Percentiles rank a stretch among this genome's conserved stretches.
Conservation (phyloP, 2,888 invertebrate species). For the Nemapogon koenigi region DNA sequence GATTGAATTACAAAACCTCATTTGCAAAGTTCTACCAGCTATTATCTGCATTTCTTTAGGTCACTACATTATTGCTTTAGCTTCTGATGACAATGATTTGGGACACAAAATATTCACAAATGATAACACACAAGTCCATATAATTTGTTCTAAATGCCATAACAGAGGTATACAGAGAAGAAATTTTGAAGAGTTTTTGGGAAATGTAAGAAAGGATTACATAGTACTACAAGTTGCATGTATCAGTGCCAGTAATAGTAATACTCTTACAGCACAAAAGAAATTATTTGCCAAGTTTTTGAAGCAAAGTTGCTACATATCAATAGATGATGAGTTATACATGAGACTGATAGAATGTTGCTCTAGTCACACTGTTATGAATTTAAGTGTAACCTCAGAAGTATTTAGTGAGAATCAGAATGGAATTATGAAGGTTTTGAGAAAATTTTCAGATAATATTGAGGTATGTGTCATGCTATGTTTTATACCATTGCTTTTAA, state of each 20-base stretch:
- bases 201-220: slow-evolving; percentile 20
- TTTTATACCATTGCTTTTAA: slow-evolving; percentile 7
- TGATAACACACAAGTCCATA: slow-evolving; percentile 23
- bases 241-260: slow-evolving; percentile 23
- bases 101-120: slow-evolving; percentile 33
- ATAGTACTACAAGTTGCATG: slow-evolving; percentile 26
- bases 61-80: slow-evolving; percentile 25
- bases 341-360: slow-evolving; percentile 35
- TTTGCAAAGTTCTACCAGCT: slow-evolving; percentile 29
- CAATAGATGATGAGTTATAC: slow-evolving; percentile 30
- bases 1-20: slow-evolving; percentile 27
- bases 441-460: slow-evolving; percentile 26
- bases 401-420: slow-evolving; percentile 34
- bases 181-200: slow-evolving; percentile 18
- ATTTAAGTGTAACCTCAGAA: slow-evolving; percentile 30
- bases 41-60: slow-evolving; percentile 43
- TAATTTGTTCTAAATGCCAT: slow-evolving; percentile 43
- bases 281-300: slow-evolving; percentile 42
- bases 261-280: slow-evolving; percentile 25
- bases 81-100: slow-evolving; percentile 15
- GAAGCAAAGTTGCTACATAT: slow-evolving; percentile 33
- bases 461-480: slow-evolving; percentile 22
- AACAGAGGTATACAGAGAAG: slow-evolving; percentile 17
- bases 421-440: slow-evolving; percentile 31
- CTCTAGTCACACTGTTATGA: slow-evolving; percentile 44